These are phyloP conservation scores for Hyposoter didymator DNA, from an alignment of 2,888 invertebrate species.

Conservation along the genomic window DNA sequence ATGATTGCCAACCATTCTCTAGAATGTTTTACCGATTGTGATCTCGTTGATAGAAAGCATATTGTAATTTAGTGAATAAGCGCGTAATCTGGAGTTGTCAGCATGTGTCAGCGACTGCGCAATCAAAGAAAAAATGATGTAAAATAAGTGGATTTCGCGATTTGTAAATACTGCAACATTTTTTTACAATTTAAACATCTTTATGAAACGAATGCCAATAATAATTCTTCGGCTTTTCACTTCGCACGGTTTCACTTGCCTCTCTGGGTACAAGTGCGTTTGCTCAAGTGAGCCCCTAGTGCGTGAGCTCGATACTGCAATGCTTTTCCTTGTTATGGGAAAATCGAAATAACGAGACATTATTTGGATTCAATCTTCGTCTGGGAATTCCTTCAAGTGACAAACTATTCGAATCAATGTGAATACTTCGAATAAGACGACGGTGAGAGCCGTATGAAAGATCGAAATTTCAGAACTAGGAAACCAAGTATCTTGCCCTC, in stretches of 20 bases:
- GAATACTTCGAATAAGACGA: background rate
- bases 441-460: background rate
- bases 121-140: background rate
- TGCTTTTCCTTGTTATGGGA: slow-evolving; percentile 31
- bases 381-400: slow-evolving; percentile 19
- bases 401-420: slow-evolving; percentile 3
- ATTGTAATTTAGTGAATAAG: slow-evolving; percentile 40
- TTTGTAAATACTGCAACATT: background rate
- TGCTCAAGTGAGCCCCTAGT: slow-evolving; percentile 53
- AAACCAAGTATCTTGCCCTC: slow-evolving; percentile 15
- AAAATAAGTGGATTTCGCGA: background rate
- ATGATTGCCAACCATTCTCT: slow-evolving; percentile 21
- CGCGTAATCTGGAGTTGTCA: slow-evolving; percentile 17
- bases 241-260: slow-evolving; percentile 75
- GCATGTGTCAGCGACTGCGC: background rate
- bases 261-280: slow-evolving; percentile 21
- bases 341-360: slow-evolving; percentile 8
- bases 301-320: slow-evolving; percentile 28
- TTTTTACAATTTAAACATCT: slow-evolving; percentile 60
- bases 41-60: slow-evolving; percentile 44
- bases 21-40: slow-evolving; percentile 38
- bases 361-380: background rate
- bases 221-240: slow-evolving; percentile 64
- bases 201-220: slow-evolving; percentile 67
- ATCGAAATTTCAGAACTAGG: background rate